Base-by-base conservation (phyloP, 92 coral and sea anemone genomes). In the Porites divaricata region DNA sequence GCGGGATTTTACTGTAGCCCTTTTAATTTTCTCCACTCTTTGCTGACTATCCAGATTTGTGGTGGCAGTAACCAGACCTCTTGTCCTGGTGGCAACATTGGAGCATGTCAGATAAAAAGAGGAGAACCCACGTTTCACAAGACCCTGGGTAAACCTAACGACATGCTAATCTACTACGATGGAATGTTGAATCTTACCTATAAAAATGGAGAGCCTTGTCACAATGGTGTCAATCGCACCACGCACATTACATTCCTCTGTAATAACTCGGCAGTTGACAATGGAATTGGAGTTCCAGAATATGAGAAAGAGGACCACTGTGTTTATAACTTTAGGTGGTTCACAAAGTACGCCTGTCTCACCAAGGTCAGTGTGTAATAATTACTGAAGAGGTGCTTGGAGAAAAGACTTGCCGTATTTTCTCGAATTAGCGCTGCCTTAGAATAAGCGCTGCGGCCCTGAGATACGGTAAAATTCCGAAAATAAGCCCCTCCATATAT, bases 191-290 rank as follows among this genome's bases (percentile, higher is more conserved):
- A 87, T 77, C 93, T 97, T 2, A 91, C 90, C 0, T 97, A 92
- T 81, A 54, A 62, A 11, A 62, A 79, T 81, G 99, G 99, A 1
- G 78, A 85, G 9, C 7, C 28, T 4, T 97, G 99, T 50, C 77
- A 14, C 17, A 74, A 75, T 57, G 79, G 79, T 22, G 58, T 51
- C n/a, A 12, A 57, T 19, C 76, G 93, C 11, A 78, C 83, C 24
- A 88, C 96, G 9, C 96, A 97, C 78, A 97, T 97, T 17, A 91
- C 98, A 0, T 97, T 97, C 81, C 87, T 97, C 65, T 97, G 99
- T 61, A 81, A 89, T 63, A 90, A 84, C 11, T 65, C 84, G 16
- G 93, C 95, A 20, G 41, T 21, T 67, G 26, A 75, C 13, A 70
- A 66, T 83, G 94, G 88, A 16, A 23, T 74, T 78, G 98, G 92